Evolutionary conservation across 2,888 invertebrate genomes (phyloP).

Genomic region (Euzetes globulus): DNA sequence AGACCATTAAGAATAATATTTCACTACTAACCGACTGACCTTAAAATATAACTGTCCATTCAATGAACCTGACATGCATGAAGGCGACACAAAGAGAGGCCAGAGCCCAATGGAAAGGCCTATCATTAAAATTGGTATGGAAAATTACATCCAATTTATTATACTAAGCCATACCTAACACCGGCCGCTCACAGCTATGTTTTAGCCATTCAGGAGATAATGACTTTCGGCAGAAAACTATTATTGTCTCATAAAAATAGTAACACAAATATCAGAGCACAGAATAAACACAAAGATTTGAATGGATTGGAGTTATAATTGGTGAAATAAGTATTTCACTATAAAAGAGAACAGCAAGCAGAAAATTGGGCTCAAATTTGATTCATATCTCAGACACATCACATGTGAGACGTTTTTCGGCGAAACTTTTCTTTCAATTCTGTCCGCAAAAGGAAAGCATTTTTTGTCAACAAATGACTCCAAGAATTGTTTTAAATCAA

Average conservation of each 20-base stretch:
- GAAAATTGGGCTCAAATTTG: too few species aligned
- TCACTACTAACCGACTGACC: background rate
- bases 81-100: background rate
- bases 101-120: background rate
- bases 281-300: background rate
- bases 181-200: background rate
- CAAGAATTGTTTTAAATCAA: too few species aligned
- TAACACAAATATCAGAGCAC: background rate
- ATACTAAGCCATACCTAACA: background rate
- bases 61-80: background rate
- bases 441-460: too few species aligned
- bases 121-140: too few species aligned
- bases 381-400: too few species aligned
- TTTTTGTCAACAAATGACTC: too few species aligned
- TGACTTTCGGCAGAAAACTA: background rate
- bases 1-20: too few species aligned
- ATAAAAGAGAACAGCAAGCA: background rate
- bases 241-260: background rate
- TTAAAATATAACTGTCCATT: background rate
- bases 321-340: background rate
- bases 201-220: background rate
- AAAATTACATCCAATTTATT: background rate
- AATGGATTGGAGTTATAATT: background rate
- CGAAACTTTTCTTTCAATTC: too few species aligned
- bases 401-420: too few species aligned